A percentile compares a stretch with the other conserved stretches of the same genome.
Conservation (phyloP, 2,797 vertebrate genomes). For the Hydrolagus colliei region DNA sequence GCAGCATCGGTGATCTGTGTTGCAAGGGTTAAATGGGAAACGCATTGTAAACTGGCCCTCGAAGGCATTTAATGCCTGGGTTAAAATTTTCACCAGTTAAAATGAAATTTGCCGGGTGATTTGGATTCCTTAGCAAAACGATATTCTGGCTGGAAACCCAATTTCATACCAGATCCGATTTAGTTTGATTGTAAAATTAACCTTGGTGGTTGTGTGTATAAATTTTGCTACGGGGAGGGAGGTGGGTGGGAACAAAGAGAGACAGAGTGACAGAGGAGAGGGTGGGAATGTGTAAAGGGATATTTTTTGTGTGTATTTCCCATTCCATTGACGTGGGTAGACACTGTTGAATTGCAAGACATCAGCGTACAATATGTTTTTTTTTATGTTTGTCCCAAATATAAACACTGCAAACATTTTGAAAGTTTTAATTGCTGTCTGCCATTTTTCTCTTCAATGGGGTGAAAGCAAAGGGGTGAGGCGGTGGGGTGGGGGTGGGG, state of each 20-base stretch:
- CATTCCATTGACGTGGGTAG: conserved; percentile 64
- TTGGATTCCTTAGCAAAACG: neutral
- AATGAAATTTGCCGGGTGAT: neutral
- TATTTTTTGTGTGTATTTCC: conserved; percentile 48
- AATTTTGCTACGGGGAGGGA: neutral
- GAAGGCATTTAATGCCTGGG: no score
- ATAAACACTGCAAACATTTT: conserved; percentile 64
- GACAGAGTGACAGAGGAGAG: neutral
- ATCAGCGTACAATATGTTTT: conserved; percentile 65
- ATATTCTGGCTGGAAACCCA: neutral
- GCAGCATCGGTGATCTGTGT: neutral
- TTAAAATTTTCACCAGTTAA: conserved; percentile 4
- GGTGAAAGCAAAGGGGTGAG: no score
- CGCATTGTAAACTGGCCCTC: neutral
- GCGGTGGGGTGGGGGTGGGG: no score
- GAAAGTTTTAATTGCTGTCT: conserved; percentile 63
- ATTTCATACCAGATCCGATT: conserved; percentile 5
- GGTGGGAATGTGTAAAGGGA: neutral
- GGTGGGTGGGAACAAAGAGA: no score
- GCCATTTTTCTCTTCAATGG: neutral
- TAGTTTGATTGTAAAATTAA: neutral
- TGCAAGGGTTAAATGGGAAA: neutral
- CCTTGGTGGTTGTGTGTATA: neutral
- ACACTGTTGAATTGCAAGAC: conserved; percentile 69
- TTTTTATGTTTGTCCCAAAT: conserved; percentile 69